phyloP scores from a whole-genome alignment of 2,797 vertebrate species.

The Phalanger gymnotis region DNA sequence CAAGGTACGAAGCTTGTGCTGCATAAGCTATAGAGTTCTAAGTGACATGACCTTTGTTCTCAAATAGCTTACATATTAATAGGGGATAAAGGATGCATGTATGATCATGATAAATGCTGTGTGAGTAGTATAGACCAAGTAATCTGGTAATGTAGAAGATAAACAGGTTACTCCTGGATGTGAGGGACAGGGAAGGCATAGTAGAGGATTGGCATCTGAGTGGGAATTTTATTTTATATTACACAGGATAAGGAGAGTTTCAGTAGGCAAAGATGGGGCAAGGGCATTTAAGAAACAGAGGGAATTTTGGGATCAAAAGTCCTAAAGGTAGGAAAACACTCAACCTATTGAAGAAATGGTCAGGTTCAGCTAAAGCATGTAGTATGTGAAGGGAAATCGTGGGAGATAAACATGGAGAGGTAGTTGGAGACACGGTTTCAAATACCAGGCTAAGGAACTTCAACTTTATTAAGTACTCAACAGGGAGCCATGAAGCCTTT shows the following conservation, averaged over 20 bases:
- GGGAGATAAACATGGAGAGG: not conserved
- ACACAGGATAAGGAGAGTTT: not conserved
- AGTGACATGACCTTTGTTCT: not conserved
- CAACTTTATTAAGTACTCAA: conserved; percentile 53
- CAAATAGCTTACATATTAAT: not conserved
- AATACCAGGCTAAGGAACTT: conserved; percentile 49
- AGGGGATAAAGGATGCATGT: not conserved
- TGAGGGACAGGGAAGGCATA: not conserved
- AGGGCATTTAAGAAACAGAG: not conserved
- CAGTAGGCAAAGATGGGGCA: not conserved
- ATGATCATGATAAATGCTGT: not conserved
- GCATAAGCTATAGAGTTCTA: not conserved
- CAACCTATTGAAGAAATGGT: not conserved
- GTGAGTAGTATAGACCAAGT: not conserved
- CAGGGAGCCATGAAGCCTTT: conserved; percentile 67
- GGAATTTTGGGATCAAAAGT: not conserved
- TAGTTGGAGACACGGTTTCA: conserved; percentile 20
- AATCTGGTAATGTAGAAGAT: not conserved
- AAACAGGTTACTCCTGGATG: not conserved
- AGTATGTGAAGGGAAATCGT: not conserved
- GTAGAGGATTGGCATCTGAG: not conserved
- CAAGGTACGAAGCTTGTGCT: not conserved
- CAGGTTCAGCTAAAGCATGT: not conserved
- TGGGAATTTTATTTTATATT: not conserved
- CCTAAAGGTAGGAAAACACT: not conserved